A percentile compares a stretch with the other conserved stretches of the same genome.
phyloP scores from a whole-genome alignment of 35 echinoderm and acorn worm species.

The Patiria miniata region DNA sequence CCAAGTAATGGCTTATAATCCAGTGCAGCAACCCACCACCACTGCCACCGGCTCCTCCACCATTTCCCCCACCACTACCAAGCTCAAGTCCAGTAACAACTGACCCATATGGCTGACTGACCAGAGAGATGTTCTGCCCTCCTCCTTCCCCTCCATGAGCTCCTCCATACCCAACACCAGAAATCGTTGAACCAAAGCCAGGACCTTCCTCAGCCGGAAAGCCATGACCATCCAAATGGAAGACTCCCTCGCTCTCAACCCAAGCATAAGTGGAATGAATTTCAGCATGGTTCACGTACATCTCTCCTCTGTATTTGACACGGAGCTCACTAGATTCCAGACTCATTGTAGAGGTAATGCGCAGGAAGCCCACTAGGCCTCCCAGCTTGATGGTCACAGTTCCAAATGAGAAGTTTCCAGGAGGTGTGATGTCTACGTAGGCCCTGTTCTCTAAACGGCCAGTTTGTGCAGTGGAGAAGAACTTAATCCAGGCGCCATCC shows the following conservation, averaged over 20 bases:
- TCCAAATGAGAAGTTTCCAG: slow-evolving; percentile 90
- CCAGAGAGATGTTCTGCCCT: slow-evolving; percentile 40
- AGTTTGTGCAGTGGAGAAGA: slow-evolving; percentile 80
- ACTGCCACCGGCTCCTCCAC: slow-evolving; percentile 67
- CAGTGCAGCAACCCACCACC: slow-evolving; percentile 84
- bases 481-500: slow-evolving; percentile 65
- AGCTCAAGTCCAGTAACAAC: slow-evolving; percentile 50
- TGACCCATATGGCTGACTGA: slow-evolving; percentile 87
- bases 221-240: slow-evolving; percentile 88
- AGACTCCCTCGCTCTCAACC: slow-evolving; percentile 85
- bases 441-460: slow-evolving; percentile 67
- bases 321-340: slow-evolving; percentile 80
- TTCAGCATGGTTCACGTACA: slow-evolving; percentile 82
- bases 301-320: slow-evolving; percentile 70
- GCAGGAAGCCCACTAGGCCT: slow-evolving; percentile 62
- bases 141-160: slow-evolving; percentile 92
- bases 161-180: slow-evolving; percentile 77
- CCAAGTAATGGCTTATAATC: slow-evolving; percentile 74
- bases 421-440: slow-evolving; percentile 63
- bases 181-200: slow-evolving; percentile 43
- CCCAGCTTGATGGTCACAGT: slow-evolving; percentile 85
- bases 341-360: slow-evolving; percentile 57
- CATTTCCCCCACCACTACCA: slow-evolving; percentile 90
- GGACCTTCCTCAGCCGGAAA: slow-evolving; percentile 65
- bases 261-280: slow-evolving; percentile 86